Evolutionary conservation across 2,113 vertebrate species (phyloP).

Genomic region (Paradoxurus hermaphroditus): DNA sequence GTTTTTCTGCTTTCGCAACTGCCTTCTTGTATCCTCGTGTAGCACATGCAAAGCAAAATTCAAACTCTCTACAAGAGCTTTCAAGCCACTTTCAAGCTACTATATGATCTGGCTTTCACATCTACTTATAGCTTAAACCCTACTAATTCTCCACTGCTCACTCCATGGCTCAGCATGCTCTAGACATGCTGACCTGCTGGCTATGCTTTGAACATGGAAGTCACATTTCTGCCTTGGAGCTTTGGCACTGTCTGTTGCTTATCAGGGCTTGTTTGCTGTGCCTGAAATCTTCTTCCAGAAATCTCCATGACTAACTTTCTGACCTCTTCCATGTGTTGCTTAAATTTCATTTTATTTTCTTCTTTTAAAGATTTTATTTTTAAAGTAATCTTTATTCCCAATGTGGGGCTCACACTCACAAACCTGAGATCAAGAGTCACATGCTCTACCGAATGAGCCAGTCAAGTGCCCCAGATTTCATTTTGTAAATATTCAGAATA

Average conservation of each 20-base stretch:
- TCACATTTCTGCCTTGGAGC: not conserved
- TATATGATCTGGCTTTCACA: too few species aligned
- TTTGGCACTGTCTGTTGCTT: not conserved
- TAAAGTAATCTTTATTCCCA: too few species aligned
- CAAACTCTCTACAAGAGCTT: not conserved
- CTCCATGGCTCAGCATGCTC: too few species aligned
- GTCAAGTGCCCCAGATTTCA: too few species aligned
- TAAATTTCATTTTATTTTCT: not conserved
- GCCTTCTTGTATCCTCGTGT: too few species aligned
- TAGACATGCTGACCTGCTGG: not conserved
- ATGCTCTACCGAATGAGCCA: too few species aligned
- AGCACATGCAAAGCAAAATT: not conserved
- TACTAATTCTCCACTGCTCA: not conserved
- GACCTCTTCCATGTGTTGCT: not conserved
- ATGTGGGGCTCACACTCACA: too few species aligned
- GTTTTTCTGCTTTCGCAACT: not conserved
- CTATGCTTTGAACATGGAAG: not conserved
- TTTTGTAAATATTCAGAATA: not conserved
- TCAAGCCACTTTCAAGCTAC: not conserved
- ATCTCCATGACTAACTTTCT: not conserved
- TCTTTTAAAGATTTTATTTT: too few species aligned
- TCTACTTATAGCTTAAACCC: not conserved
- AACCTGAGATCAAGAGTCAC: too few species aligned
- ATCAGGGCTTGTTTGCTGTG: not conserved
- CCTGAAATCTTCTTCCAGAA: not conserved